Evolutionary conservation across 2,888 invertebrate genomes (phyloP).

Genomic region (Kryphioiulus occultus): DNA sequence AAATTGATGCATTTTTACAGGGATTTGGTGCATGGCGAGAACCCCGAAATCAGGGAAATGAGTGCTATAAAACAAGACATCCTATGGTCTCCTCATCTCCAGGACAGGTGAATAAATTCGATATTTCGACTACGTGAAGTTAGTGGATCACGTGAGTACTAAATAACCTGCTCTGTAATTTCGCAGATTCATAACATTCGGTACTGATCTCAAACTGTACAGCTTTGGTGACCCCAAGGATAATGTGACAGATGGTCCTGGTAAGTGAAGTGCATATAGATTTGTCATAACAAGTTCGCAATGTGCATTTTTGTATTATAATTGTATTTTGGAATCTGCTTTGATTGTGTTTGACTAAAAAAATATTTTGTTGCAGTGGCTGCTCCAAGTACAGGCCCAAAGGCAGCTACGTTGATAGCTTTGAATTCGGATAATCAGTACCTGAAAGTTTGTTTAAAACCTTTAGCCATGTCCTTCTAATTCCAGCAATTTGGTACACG

Average conservation of each 20-base stretch:
- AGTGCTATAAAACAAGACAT: conserved; percentile 44
- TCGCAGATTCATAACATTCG: conserved; percentile 80
- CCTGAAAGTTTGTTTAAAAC: conserved; percentile 68
- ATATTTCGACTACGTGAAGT: neutral
- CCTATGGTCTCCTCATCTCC: conserved; percentile 42
- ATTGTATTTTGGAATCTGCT: conserved; percentile 43
- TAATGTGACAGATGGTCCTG: conserved; percentile 68
- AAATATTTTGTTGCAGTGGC: conserved; percentile 60
- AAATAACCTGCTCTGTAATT: neutral
- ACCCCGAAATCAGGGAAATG: neutral
- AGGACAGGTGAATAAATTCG: conserved; percentile 29
- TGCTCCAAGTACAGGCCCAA: conserved; percentile 73
- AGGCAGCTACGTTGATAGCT: conserved; percentile 74
- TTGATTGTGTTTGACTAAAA: conserved; percentile 60
- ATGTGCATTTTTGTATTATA: neutral
- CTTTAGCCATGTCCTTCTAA: neutral
- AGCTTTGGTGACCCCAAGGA: conserved; percentile 55
- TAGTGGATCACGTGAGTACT: neutral
- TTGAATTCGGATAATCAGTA: conserved; percentile 78
- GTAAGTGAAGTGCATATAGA: neutral
- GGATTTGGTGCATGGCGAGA: neutral
- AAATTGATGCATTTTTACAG: neutral
- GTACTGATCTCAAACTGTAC: conserved; percentile 86
- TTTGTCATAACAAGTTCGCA: neutral
- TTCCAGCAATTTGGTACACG: neutral